Conservation (phyloP, 2,888 invertebrate species). For the Yponomeuta plumbellus region DNA sequence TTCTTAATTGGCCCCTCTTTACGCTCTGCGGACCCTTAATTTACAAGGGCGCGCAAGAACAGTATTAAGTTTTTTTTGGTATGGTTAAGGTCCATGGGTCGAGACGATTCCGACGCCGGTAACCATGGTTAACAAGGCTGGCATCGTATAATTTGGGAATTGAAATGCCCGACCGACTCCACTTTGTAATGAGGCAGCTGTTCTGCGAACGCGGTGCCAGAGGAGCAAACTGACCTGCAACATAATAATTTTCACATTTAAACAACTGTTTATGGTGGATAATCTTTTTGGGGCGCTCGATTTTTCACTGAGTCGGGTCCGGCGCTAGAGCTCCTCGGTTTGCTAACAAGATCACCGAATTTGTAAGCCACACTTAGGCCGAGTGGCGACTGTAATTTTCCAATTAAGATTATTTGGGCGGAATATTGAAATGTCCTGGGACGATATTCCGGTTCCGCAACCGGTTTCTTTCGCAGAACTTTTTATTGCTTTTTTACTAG, state of each 20-base stretch:
- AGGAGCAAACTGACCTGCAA: conserved; percentile 31
- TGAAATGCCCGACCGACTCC: conserved; percentile 32
- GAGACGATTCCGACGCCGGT: conserved; percentile 27
- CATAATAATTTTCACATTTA: conserved; percentile 64
- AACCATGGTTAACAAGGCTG: conserved; percentile 43
- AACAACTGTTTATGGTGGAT: conserved; percentile 50
- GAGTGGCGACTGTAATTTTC: conserved; percentile 55
- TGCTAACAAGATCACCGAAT: conserved; percentile 37
- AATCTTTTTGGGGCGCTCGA: conserved; percentile 39
- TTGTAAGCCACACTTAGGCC: conserved; percentile 34
- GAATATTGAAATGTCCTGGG: neutral
- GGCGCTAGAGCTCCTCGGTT: conserved; percentile 18
- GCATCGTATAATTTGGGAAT: conserved; percentile 59
- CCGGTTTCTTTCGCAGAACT: neutral
- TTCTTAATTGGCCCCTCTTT: conserved; percentile 69
- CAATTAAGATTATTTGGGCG: conserved; percentile 41
- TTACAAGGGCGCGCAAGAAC: conserved; percentile 65
- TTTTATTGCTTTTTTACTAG: neutral
- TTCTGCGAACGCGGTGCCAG: conserved; percentile 30
- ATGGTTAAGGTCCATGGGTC: conserved; percentile 24
- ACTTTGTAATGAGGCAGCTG: conserved; percentile 53
- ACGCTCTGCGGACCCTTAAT: conserved; percentile 62
- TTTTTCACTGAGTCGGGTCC: conserved; percentile 45
- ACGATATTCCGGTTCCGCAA: neutral
- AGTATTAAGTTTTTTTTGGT: conserved; percentile 58